These are phyloP conservation scores for Rhagoletis pomonella DNA, from an alignment of 1,140 invertebrate species.

Conservation along the genomic window DNA sequence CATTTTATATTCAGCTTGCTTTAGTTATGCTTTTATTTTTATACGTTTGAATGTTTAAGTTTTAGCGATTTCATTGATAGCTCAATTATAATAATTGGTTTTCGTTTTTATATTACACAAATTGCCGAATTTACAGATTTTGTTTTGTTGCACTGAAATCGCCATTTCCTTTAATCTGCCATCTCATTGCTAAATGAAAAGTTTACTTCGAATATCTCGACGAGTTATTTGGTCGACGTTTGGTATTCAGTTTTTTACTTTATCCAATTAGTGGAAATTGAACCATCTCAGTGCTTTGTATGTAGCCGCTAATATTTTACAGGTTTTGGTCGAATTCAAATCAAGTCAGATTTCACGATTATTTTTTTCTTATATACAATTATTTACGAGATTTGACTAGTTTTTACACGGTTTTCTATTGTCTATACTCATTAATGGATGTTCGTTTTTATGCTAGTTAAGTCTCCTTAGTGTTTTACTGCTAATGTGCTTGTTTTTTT, in stretches of 20 bases:
- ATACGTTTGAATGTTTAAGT: background rate
- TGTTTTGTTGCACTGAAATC: background rate
- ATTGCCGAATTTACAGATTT: background rate
- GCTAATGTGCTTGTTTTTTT: background rate
- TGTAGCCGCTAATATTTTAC: background rate
- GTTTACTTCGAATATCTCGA: too few relatives aligned
- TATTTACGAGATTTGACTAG: background rate
- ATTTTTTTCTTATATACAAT: slow-evolving; percentile 1
- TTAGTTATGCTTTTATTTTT: background rate
- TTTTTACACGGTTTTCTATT: slow-evolving; percentile 28
- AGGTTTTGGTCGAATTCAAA: background rate
- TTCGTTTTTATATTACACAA: background rate
- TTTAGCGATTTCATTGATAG: background rate
- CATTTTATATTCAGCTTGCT: slow-evolving; percentile 40
- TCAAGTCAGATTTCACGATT: background rate
- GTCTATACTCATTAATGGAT: slow-evolving; percentile 7
- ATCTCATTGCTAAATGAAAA: too few relatives aligned
- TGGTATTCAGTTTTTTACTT: background rate
- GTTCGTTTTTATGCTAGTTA: background rate
- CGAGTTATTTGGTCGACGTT: background rate
- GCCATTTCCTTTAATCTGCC: background rate
- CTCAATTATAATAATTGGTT: background rate
- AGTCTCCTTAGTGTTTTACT: slow-evolving; percentile 5
- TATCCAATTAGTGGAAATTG: background rate
- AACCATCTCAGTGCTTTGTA: background rate